Conservation (phyloP, 2,797 vertebrate genomes). For the Gobio occitaniae region DNA sequence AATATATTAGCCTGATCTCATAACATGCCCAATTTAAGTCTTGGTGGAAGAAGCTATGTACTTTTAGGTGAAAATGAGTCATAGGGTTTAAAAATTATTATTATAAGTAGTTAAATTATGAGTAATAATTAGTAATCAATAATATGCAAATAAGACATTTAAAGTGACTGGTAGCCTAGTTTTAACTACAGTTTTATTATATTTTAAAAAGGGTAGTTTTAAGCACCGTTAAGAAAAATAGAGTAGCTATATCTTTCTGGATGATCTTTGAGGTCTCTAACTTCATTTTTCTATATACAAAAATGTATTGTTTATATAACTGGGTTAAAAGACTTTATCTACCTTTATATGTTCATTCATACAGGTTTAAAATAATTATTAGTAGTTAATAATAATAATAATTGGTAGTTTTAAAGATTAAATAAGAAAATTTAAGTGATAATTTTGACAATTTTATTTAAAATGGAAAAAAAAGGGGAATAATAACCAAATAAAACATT, state of each 20-base stretch:
- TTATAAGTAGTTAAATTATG: neutral
- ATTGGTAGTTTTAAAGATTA: neutral
- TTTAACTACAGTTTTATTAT: neutral
- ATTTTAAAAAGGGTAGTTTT: neutral
- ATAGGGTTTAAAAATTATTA: neutral
- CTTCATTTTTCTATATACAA: neutral
- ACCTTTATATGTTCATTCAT: neutral
- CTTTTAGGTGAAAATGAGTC: neutral
- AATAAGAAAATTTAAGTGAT: neutral
- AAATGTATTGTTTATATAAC: neutral
- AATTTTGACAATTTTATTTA: neutral
- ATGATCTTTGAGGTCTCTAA: neutral
- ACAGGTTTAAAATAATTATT: neutral
- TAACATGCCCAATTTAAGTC: neutral
- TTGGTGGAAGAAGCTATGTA: neutral
- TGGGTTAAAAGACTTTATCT: neutral
- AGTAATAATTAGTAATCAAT: neutral
- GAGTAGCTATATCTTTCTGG: neutral
- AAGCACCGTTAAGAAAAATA: neutral
- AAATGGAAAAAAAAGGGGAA: neutral
- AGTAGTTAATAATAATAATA: neutral
- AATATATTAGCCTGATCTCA: neutral
- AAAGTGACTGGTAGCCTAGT: slow-evolving; percentile 3
- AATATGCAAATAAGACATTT: neutral
- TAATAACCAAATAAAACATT: neutral